Evolutionary conservation across 1,140 invertebrate species (phyloP).

Genomic region (Yoshiicerus persimilis): DNA sequence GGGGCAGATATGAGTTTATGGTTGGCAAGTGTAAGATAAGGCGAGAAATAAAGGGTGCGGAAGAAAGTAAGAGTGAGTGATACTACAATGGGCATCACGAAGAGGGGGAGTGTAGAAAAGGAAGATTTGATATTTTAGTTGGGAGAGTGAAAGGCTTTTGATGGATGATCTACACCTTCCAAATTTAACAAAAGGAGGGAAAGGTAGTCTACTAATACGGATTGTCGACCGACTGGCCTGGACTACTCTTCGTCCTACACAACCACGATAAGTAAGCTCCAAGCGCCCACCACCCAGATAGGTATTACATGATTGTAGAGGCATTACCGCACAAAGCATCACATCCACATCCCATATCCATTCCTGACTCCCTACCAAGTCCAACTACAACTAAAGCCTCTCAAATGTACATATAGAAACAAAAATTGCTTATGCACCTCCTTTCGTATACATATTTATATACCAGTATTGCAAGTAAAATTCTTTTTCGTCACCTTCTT

Average conservation of each 20-base stretch:
- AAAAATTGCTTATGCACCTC: too few relatives aligned
- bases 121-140: constrained; percentile 8
- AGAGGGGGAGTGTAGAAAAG: neutral
- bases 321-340: neutral
- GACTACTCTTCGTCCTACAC: neutral
- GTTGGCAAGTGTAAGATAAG: neutral
- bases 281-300: too few relatives aligned
- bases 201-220: neutral
- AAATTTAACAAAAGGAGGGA: constrained; percentile 1
- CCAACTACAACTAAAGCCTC: too few relatives aligned
- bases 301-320: too few relatives aligned
- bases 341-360: neutral
- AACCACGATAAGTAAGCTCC: neutral
- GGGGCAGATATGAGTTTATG: neutral
- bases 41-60: neutral
- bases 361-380: too few relatives aligned
- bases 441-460: too few relatives aligned
- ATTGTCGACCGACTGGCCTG: neutral
- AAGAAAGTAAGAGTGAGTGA: neutral
- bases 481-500: too few relatives aligned
- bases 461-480: too few relatives aligned
- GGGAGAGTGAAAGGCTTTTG: constrained; percentile 22
- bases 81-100: neutral
- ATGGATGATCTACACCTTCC: constrained; percentile 21
- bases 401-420: too few relatives aligned